phyloP scores from a whole-genome alignment of 2,113 vertebrate genomes.

The Istiophorus platypterus region DNA sequence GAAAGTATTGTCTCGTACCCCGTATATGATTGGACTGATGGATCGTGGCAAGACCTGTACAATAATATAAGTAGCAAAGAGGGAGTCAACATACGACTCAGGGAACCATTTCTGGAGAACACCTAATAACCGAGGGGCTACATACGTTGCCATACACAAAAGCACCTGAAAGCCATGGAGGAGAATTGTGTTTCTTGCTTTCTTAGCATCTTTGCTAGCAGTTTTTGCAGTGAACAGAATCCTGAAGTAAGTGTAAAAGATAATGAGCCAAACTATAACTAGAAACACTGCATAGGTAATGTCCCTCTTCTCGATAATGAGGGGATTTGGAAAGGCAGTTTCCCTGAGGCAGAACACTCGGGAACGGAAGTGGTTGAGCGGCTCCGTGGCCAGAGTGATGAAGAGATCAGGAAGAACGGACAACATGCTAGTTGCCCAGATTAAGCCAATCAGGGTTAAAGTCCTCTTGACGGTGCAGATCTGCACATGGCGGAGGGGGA shows the following conservation, averaged over 20 bases:
- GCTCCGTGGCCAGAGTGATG: conserved; percentile 59
- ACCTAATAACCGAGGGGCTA: conserved; percentile 16
- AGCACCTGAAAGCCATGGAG: conserved; percentile 79
- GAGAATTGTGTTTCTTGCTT: conserved; percentile 79
- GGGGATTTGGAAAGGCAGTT: conserved; percentile 48
- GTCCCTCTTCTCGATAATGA: conserved; percentile 65
- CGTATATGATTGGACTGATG: conserved; percentile 81
- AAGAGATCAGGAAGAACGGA: conserved; percentile 73
- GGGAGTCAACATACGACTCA: conserved; percentile 27
- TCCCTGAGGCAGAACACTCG: conserved; percentile 60
- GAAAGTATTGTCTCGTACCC: conserved; percentile 78
- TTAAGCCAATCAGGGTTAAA: conserved; percentile 55
- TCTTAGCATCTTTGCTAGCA: conserved; percentile 63
- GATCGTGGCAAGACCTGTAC: conserved; percentile 77
- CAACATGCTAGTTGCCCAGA: conserved; percentile 66
- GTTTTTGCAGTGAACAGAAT: conserved; percentile 70
- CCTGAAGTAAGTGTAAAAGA: conserved; percentile 71
- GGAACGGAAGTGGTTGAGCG: conserved; percentile 56
- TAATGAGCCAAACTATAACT: conserved; percentile 64
- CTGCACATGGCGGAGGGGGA: conserved; percentile 75
- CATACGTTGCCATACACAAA: conserved; percentile 76
- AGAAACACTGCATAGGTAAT: conserved; percentile 56
- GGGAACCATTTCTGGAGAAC: conserved; percentile 49
- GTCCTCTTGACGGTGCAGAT: conserved; percentile 78
- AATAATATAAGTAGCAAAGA: conserved; percentile 70